Percentiles rank a stretch among this genome's conserved stretches.
phyloP scores from a whole-genome alignment of 2,797 vertebrate genomes.

The Melanotaenia trifasciata region DNA sequence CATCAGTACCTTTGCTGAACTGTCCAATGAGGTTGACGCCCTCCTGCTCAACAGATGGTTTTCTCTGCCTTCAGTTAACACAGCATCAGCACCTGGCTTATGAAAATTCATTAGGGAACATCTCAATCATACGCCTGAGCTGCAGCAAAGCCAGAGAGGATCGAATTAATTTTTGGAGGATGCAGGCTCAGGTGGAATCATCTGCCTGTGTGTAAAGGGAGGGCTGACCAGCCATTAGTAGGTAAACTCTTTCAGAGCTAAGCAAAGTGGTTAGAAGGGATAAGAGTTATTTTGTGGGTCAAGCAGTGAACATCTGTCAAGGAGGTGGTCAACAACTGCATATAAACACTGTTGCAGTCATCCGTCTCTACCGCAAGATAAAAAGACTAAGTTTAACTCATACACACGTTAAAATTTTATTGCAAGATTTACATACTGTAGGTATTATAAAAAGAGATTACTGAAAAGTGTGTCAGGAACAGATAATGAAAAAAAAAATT shows the following conservation, averaged over 20 bases:
- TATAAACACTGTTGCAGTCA: slow-evolving; percentile 13
- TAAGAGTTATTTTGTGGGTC: slow-evolving; percentile 32
- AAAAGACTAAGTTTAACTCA: too few species aligned
- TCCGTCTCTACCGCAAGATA: slow-evolving; percentile 7
- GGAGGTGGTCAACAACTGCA: slow-evolving; percentile 26
- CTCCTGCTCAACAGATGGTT: slow-evolving; percentile 56
- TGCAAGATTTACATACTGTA: too few species aligned
- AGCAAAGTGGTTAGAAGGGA: slow-evolving; percentile 47
- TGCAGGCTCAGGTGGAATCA: slow-evolving; percentile 59
- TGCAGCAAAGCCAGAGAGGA: slow-evolving; percentile 59
- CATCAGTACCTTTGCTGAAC: slow-evolving; percentile 25
- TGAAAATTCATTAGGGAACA: slow-evolving; percentile 69
- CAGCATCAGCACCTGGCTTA: slow-evolving; percentile 54
- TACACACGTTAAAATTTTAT: too few species aligned
- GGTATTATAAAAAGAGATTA: too few species aligned
- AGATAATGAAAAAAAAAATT: not conserved
- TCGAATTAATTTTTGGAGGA: slow-evolving; percentile 67
- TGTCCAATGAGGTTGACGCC: slow-evolving; percentile 36
- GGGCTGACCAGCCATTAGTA: slow-evolving; percentile 22
- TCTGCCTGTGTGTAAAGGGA: slow-evolving; percentile 39
- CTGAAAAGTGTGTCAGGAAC: too few species aligned
- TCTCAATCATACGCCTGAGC: slow-evolving; percentile 64
- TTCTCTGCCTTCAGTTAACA: slow-evolving; percentile 50
- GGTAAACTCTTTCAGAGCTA: slow-evolving; percentile 40
- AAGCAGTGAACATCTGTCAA: slow-evolving; percentile 37